Conservation (phyloP, 2,888 invertebrate species). For the Drosophila birchii region DNA sequence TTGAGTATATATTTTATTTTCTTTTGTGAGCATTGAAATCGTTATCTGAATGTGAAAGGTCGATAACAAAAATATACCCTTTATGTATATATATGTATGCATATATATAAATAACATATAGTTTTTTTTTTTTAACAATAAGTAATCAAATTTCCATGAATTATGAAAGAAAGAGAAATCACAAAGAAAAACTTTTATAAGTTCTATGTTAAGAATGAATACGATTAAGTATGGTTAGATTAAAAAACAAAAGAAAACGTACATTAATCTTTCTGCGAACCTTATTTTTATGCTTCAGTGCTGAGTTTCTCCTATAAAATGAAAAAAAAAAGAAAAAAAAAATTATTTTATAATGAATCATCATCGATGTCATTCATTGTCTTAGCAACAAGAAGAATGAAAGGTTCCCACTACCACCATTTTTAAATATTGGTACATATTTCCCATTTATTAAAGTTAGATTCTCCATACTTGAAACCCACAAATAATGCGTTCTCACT, state of each 20-base stretch:
- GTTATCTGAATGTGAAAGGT: conserved; percentile 9
- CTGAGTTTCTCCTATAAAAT: conserved; percentile 72
- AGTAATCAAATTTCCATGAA: conserved; percentile 80
- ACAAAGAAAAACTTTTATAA: conserved; percentile 78
- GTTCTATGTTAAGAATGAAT: conserved; percentile 68
- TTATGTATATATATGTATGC: conserved; percentile 50
- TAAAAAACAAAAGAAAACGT: conserved; percentile 46
- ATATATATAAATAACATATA: conserved; percentile 52
- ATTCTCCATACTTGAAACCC: conserved; percentile 69
- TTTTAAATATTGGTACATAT: conserved; percentile 50
- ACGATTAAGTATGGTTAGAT: conserved; percentile 69
- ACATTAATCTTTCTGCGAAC: conserved; percentile 68
- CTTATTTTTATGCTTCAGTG: conserved; percentile 78
- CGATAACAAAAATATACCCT: conserved; percentile 16
- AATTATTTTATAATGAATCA: conserved; percentile 30
- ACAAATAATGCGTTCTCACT: conserved; percentile 61
- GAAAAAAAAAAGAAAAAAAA: conserved; percentile 1
- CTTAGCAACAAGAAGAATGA: conserved; percentile 29
- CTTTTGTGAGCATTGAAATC: conserved; percentile 12
- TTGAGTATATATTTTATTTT: background rate
- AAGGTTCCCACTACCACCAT: conserved; percentile 39
- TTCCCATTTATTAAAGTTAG: conserved; percentile 76
- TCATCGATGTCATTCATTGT: conserved; percentile 38
- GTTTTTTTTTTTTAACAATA: conserved; percentile 67
- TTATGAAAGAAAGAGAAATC: conserved; percentile 80